Evolutionary conservation across 92 coral and sea anemone genomes (phyloP).

Genomic region (Epizoanthus stellaris): DNA sequence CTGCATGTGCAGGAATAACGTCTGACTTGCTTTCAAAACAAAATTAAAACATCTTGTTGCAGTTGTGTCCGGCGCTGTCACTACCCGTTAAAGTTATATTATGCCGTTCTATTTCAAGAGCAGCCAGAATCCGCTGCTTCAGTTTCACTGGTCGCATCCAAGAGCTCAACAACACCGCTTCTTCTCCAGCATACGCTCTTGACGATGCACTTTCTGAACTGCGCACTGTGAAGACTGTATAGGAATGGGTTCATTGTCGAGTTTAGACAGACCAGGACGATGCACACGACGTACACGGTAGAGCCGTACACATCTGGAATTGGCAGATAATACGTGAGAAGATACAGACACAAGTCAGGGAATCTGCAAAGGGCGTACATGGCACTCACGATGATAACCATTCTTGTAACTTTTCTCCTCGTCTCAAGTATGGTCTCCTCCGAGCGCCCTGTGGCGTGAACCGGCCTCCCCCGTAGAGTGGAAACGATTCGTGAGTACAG

Average conservation of each 20-base stretch:
- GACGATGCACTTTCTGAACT: slow-evolving; percentile 67
- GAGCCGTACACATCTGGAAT: slow-evolving; percentile 46
- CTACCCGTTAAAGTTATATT: too few relatives aligned
- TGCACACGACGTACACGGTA: slow-evolving; percentile 50
- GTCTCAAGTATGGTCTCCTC: slow-evolving; percentile 55
- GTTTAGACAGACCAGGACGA: slow-evolving; percentile 72
- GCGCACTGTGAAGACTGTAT: slow-evolving; percentile 77
- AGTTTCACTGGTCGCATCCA: too few relatives aligned
- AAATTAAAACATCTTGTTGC: too few relatives aligned
- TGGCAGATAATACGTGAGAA: slow-evolving; percentile 61
- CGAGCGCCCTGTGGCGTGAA: slow-evolving; percentile 50
- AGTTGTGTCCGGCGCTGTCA: too few relatives aligned
- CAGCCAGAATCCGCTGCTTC: too few relatives aligned
- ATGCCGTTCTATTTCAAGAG: too few relatives aligned
- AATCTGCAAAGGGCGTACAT: slow-evolving; percentile 67
- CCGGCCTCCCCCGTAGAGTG: slow-evolving; percentile 65
- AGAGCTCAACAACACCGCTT: slow-evolving; percentile 44
- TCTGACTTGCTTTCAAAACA: too few relatives aligned
- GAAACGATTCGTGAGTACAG: slow-evolving; percentile 60
- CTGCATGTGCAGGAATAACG: too few relatives aligned
- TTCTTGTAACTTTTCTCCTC: slow-evolving; percentile 71
- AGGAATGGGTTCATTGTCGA: slow-evolving; percentile 87
- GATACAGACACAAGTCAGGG: slow-evolving; percentile 73
- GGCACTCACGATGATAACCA: slow-evolving; percentile 67
- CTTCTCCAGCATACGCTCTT: slow-evolving; percentile 55